These are phyloP conservation scores for Leptinotarsa rubiginosa DNA, from an alignment of 2,888 invertebrate genomes.

Conservation along the genomic window DNA sequence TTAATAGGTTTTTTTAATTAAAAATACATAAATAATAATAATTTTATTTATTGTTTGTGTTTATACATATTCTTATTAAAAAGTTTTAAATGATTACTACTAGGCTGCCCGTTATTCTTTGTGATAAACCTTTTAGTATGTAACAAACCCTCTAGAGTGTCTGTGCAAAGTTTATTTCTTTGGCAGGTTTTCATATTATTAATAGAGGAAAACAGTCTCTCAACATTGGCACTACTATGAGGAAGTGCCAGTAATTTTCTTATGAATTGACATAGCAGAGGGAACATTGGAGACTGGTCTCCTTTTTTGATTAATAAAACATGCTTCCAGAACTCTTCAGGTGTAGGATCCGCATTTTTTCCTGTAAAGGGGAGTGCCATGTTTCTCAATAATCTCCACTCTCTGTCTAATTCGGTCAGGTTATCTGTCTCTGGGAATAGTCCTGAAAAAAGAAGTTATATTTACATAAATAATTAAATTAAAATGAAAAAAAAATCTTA, in stretches of 20 bases:
- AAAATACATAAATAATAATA: conserved; percentile 1
- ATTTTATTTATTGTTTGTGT: conserved; percentile 5
- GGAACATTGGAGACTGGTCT: conserved; percentile 21
- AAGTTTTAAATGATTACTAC: no score
- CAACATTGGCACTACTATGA: conserved; percentile 17
- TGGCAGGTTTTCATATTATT: no score
- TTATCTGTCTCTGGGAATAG: not conserved
- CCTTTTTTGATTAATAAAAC: not conserved
- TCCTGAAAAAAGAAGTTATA: not conserved
- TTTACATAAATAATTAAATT: not conserved
- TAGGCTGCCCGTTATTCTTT: no score
- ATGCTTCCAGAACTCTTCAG: no score
- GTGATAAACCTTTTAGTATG: no score
- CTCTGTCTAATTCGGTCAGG: not conserved
- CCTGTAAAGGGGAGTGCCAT: no score
- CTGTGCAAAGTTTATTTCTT: no score
- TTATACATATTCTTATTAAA: no score
- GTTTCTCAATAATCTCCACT: not conserved
- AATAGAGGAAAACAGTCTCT: no score
- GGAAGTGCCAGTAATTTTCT: conserved; percentile 21
- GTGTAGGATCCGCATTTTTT: no score
- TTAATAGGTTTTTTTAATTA: conserved; percentile 13
- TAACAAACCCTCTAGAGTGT: no score
- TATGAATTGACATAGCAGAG: conserved; percentile 13
- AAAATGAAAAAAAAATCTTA: not conserved